Evolutionary conservation across 2,888 invertebrate species (phyloP).

Genomic region (Eumacrocentrus americanus): DNA sequence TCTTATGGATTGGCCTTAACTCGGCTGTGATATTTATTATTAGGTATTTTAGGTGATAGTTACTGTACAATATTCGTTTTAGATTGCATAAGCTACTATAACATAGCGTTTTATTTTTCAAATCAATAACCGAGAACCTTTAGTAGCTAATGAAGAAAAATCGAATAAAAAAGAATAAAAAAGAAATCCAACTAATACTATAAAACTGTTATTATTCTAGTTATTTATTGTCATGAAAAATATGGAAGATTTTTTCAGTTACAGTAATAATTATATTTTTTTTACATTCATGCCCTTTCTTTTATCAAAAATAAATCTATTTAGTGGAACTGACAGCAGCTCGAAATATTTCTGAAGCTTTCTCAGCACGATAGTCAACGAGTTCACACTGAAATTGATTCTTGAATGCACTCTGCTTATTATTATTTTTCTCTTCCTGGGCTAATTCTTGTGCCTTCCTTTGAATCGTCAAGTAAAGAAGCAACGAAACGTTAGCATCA

Average conservation of each 20-base stretch:
- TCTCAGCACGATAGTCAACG: slow-evolving; percentile 52
- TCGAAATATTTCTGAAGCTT: slow-evolving; percentile 46
- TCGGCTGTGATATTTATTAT: slow-evolving; percentile 10
- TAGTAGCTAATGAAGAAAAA: no score
- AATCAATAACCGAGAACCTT: no score
- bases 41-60: background rate
- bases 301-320: background rate
- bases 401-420: slow-evolving; percentile 75
- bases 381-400: slow-evolving; percentile 71
- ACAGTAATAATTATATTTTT: background rate
- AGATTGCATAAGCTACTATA: background rate
- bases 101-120: no score
- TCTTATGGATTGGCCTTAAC: slow-evolving; percentile 1
- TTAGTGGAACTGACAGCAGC: slow-evolving; percentile 19
- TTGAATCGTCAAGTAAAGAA: slow-evolving; percentile 43
- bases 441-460: slow-evolving; percentile 33
- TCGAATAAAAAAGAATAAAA: no score
- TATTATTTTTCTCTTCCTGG: background rate
- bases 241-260: background rate
- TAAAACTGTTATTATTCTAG: no score
- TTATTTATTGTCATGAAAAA: slow-evolving; percentile 1
- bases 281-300: background rate
- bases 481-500: slow-evolving; percentile 67
- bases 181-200: no score
- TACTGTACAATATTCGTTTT: no score